A percentile compares a stretch with the other conserved stretches of the same genome.
Conservation (phyloP, 2,797 vertebrate species). For the Carcharodon carcharias region DNA sequence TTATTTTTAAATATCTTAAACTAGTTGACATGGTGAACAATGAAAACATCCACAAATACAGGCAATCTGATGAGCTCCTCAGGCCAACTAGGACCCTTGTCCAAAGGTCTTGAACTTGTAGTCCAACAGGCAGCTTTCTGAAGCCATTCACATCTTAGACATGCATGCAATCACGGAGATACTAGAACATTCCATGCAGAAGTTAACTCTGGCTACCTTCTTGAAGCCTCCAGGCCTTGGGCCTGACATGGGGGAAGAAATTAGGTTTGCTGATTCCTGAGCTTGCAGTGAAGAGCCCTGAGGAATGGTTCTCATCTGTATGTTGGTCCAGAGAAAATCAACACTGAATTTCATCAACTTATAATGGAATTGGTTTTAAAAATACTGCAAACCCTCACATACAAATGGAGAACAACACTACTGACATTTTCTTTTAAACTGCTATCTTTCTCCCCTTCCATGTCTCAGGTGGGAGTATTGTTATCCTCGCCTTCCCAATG, state of each 20-base stretch:
- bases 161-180: not conserved
- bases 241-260: slow-evolving; percentile 44
- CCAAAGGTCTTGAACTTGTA: not conserved
- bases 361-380: not conserved
- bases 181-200: not conserved
- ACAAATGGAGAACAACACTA: not conserved
- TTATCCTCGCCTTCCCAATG: not conserved
- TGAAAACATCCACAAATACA: not conserved
- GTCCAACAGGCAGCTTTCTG: not conserved
- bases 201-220: slow-evolving; percentile 53
- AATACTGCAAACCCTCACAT: not conserved
- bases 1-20: not conserved
- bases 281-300: slow-evolving; percentile 35
- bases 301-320: not conserved
- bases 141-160: not conserved
- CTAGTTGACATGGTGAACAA: not conserved
- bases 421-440: not conserved
- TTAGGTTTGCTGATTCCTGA: slow-evolving; percentile 54
- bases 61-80: not conserved
- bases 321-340: not conserved
- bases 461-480: not conserved
- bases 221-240: slow-evolving; percentile 45
- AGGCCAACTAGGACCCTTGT: not conserved
- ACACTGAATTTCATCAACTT: not conserved
- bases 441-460: not conserved